These are phyloP conservation scores for Nymphalis io DNA, from an alignment of 1,140 invertebrate genomes.

Conservation along the genomic window DNA sequence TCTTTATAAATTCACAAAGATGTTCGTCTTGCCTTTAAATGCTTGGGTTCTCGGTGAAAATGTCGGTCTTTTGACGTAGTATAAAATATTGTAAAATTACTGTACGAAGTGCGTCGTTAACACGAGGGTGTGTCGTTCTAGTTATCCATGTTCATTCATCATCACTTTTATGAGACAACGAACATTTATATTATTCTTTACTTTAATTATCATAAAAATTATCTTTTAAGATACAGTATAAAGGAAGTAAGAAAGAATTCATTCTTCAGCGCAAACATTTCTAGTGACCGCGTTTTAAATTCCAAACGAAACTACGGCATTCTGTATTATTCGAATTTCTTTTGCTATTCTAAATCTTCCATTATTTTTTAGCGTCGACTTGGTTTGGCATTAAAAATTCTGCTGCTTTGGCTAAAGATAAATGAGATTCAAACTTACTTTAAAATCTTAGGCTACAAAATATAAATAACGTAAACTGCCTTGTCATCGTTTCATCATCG, in stretches of 20 bases:
- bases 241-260: conserved; percentile 30
- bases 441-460: neutral
- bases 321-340: conserved; percentile 31
- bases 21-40: neutral
- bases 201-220: conserved; percentile 25
- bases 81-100: neutral
- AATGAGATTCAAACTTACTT: conserved; percentile 15
- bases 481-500: too few relatives aligned
- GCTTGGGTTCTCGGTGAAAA: conserved; percentile 3
- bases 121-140: neutral
- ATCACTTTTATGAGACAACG: neutral
- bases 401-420: conserved; percentile 24
- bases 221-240: conserved; percentile 27
- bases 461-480: too few relatives aligned
- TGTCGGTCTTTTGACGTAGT: neutral
- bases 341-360: conserved; percentile 33
- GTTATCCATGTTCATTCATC: neutral
- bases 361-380: conserved; percentile 34
- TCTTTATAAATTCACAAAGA: conserved; percentile 6
- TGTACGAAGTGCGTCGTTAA: neutral
- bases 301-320: conserved; percentile 32
- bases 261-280: conserved; percentile 29
- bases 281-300: conserved; percentile 36
- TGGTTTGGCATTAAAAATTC: conserved; percentile 27
- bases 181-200: neutral